Base-by-base conservation (phyloP, 1,140 invertebrate species). In the Samia ricini region DNA sequence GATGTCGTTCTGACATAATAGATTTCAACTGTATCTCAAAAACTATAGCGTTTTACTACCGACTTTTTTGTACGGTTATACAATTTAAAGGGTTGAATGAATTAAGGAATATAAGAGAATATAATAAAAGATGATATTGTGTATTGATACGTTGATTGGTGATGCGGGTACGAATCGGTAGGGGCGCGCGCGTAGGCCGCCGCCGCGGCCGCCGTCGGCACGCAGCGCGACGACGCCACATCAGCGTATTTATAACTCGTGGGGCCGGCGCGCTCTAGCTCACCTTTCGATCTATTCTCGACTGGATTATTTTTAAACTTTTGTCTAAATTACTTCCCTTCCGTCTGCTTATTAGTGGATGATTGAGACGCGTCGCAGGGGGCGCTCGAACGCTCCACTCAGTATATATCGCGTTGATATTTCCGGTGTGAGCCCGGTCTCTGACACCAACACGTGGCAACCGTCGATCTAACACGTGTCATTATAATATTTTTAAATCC, bases 281-380 rank as follows among this genome's bases (percentile, higher is more conserved):
- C 85, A 88, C 85, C 85, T 88, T 86, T 88, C 82, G 76, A 77
- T 87, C 85, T 89, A 87, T 87, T 89, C 74, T 71, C 80, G 80
- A 77, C 75, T 36, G 69, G 56, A 64, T 85, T 88, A 88, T 85
- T 86, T 83, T 84, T 89, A 88, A 86, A 89, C 83, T 84, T 88
- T 86, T 86, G 82, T 88, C 82, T 88, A 84, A 79, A 86, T 86
- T 81, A 83, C 86, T 86, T 88, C 83, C 82, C 85, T 86, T 86
- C 83, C 83, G 81, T 78, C 78, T 83, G 77, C 84, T 87, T 86
- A 87, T 89, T 87, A 86, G 83, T 81, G 80, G 80, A 85, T 88
- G 85, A 88, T 87, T 85, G 80, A 86, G 77, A 83, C 72, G 83
- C 84, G 79, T 84, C 83, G 83, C 86, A 84, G 86, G 86, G 85